Conservation (phyloP, 2,888 invertebrate genomes). For the Hypolimnas misippus region DNA sequence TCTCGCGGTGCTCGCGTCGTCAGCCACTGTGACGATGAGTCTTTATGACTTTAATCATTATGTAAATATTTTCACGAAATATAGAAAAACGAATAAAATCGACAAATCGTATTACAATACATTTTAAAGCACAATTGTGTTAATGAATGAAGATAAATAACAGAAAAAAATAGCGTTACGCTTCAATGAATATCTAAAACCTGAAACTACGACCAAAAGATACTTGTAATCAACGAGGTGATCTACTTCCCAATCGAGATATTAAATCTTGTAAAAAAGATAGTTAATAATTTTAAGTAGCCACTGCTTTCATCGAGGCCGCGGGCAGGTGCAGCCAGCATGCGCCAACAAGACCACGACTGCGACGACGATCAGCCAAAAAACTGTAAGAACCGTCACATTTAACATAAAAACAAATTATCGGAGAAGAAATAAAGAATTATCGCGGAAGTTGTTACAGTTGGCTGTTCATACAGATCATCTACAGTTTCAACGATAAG, state of each 20-base stretch:
- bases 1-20: constrained; percentile 15
- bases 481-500: constrained; percentile 70
- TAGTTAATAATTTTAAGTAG: constrained; percentile 75
- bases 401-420: constrained; percentile 78
- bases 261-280: constrained; percentile 75
- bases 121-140: constrained; percentile 60
- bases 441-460: constrained; percentile 81
- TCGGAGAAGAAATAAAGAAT: constrained; percentile 76
- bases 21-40: constrained; percentile 26
- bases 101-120: constrained; percentile 52
- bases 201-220: constrained; percentile 76
- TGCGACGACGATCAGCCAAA: constrained; percentile 41
- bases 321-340: constrained; percentile 62
- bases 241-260: constrained; percentile 78
- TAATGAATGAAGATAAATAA: constrained; percentile 59
- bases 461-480: constrained; percentile 77
- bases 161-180: constrained; percentile 62
- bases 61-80: constrained; percentile 26
- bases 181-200: constrained; percentile 58
- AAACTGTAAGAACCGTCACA: constrained; percentile 61
- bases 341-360: constrained; percentile 63
- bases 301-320: constrained; percentile 65
- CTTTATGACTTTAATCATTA: constrained; percentile 27
- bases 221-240: constrained; percentile 77
- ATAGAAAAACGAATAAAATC: constrained; percentile 31